A percentile compares a stretch with the other conserved stretches of the same genome.
Conservation (phyloP, 2,888 invertebrate genomes). For the Elgonia sp. region DNA sequence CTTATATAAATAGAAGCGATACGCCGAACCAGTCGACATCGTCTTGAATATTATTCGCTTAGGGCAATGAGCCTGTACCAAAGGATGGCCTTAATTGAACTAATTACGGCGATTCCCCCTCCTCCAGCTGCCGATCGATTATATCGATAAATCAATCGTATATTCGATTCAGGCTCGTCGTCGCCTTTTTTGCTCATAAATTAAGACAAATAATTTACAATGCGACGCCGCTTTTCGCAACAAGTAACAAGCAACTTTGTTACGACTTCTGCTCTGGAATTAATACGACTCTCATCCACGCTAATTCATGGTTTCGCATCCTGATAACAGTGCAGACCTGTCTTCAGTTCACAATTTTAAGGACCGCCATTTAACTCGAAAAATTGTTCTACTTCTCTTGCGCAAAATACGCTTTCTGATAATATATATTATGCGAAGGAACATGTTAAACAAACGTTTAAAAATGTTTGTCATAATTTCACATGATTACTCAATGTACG, state of each 20-base stretch:
- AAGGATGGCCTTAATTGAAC: slow-evolving; percentile 76
- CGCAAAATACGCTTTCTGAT: not conserved
- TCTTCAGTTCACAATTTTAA: slow-evolving; percentile 29
- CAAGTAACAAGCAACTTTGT: slow-evolving; percentile 49
- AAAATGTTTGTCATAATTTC: not conserved
- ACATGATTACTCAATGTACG: not conserved
- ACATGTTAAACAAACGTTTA: no score
- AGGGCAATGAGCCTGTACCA: slow-evolving; percentile 71
- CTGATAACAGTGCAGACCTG: slow-evolving; percentile 45
- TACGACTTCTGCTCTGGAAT: slow-evolving; percentile 60
- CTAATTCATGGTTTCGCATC: slow-evolving; percentile 63
- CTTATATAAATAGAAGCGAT: slow-evolving; percentile 76
- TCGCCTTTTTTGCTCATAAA: slow-evolving; percentile 66
- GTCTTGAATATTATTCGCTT: slow-evolving; percentile 76
- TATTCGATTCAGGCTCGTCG: slow-evolving; percentile 67
- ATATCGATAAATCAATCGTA: slow-evolving; percentile 76
- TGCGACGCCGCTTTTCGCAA: slow-evolving; percentile 56
- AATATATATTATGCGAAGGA: not conserved
- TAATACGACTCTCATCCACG: slow-evolving; percentile 51
- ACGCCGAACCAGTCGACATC: slow-evolving; percentile 73
- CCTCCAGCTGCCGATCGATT: slow-evolving; percentile 73
- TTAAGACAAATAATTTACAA: slow-evolving; percentile 75
- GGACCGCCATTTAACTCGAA: slow-evolving; percentile 5
- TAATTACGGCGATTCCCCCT: slow-evolving; percentile 66
- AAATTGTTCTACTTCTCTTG: slow-evolving; percentile 1